These are phyloP conservation scores for Nanorana parkeri DNA, from an alignment of 2,113 vertebrate genomes.

Conservation along the genomic window DNA sequence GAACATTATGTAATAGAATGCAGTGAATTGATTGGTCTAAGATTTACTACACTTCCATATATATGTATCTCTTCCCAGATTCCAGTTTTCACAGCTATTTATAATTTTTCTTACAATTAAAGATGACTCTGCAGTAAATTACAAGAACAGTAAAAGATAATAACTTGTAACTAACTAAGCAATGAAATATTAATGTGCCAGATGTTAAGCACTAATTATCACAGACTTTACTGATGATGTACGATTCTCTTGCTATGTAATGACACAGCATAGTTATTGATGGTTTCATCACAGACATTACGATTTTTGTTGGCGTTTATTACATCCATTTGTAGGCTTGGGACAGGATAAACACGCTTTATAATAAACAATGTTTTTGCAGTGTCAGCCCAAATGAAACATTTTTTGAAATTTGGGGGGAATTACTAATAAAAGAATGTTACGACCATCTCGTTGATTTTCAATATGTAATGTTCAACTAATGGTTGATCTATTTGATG, in stretches of 20 bases:
- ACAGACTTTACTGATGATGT: constrained; percentile 23
- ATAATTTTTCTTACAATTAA: constrained; percentile 3
- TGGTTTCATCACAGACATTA: constrained; percentile 24
- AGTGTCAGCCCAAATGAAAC: too few species aligned
- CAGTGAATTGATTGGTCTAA: constrained; percentile 15
- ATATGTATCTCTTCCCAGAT: not conserved
- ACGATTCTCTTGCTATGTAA: constrained; percentile 1
- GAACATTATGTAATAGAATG: constrained; percentile 2
- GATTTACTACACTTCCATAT: constrained; percentile 28
- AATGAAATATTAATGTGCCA: constrained; percentile 53
- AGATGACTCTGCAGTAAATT: constrained; percentile 35
- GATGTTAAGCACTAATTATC: constrained; percentile 53
- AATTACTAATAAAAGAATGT: too few species aligned
- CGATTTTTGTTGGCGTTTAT: constrained; percentile 26
- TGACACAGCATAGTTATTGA: constrained; percentile 38
- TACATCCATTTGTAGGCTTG: not conserved
- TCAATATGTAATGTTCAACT: too few species aligned
- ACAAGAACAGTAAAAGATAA: constrained; percentile 41
- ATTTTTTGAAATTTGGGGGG: too few species aligned
- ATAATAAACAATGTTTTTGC: not conserved
- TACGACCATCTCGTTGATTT: too few species aligned
- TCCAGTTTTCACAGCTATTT: not conserved
- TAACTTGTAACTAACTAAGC: constrained; percentile 52
- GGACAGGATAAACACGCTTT: not conserved
- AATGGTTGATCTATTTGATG: too few species aligned